Evolutionary conservation across 2,888 invertebrate genomes (phyloP), one percentile per base, ranked within the genome.

Genomic region (Apamea crenata): DNA sequence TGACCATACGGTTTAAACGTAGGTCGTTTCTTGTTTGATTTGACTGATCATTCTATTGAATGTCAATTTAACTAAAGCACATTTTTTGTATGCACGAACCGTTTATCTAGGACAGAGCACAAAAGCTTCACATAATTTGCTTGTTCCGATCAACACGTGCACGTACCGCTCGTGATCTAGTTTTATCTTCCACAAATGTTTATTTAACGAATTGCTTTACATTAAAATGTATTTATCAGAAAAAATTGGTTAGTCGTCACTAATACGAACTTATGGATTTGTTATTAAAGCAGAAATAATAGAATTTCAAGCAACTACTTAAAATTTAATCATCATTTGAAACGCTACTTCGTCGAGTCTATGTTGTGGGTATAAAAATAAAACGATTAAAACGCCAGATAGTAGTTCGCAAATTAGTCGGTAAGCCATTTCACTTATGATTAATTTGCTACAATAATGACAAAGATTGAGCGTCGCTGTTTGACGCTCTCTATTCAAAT

Each of bases 401-500:
- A 75, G 82, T 73, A 50, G 71, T 78, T 86, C 63, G 78, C 79
- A 82, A 84, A 86, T 87, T 85, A 85, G 80, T 81, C 85, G 76
- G 77, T 80, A 82, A 86, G 84, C 89, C 91, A 91, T 95, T 95
- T 94, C 94, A 92, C 93, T 94, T 92, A 92, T 93, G 93, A 94
- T 93, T 94, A 93, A 94, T 93, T 92, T 92, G 89, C 89, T 90
- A 86, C 84, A 88, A 90, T 88, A 89, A 90, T 90, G 92, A 94
- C 93, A 92, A 92, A 94, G 94, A 95, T 94, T 91, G 93, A 94
- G 88, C 89, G 90, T 83, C 87, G 90, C 85, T 87, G 89, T 87
- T 84, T 77, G 74, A 77, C 86, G 89, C 87, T 93, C 91, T 91
- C 89, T 88, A 89, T 92, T 84, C 81, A 88, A 85, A 87, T 81